Conservation (phyloP, 2,797 vertebrate species). For the Rachycentron canadum region DNA sequence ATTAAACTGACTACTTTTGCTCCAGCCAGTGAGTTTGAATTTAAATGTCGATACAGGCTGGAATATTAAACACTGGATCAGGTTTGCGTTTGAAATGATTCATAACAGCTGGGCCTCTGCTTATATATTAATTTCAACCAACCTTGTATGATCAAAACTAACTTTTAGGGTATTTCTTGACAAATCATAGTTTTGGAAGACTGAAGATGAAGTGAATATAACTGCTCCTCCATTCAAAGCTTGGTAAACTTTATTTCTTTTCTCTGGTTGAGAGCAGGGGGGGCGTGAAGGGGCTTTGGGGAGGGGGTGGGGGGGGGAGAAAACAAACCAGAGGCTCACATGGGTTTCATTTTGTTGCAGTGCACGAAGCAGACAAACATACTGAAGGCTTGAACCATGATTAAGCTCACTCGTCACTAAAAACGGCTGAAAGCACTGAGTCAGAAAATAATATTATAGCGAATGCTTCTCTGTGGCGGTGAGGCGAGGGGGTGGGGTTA, state of each 20-base stretch:
- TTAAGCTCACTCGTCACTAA: conserved; percentile 53
- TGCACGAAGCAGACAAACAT: conserved; percentile 37
- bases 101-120: conserved; percentile 6
- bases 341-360: conserved; percentile 39
- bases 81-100: conserved; percentile 14
- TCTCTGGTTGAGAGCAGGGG: conserved; percentile 30
- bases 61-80: conserved; percentile 38
- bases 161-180: background rate
- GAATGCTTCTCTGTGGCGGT: background rate
- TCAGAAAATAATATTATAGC: conserved; percentile 52
- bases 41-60: conserved; percentile 2
- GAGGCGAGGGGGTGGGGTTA: conserved; percentile 29
- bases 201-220: conserved; percentile 21
- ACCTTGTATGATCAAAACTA: background rate
- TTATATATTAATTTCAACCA: background rate
- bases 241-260: conserved; percentile 39
- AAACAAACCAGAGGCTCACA: conserved; percentile 42
- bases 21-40: conserved; percentile 3
- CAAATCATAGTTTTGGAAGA: conserved; percentile 26
- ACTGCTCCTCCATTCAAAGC: conserved; percentile 27
- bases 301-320: background rate
- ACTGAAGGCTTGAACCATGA: conserved; percentile 47
- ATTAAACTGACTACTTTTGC: conserved; percentile 34
- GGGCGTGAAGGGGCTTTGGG: background rate
- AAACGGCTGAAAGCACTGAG: conserved; percentile 44